Evolutionary conservation across 2,113 vertebrate species (phyloP), one percentile per base, ranked within the genome.

Genomic region (Puntigrus tetrazona): DNA sequence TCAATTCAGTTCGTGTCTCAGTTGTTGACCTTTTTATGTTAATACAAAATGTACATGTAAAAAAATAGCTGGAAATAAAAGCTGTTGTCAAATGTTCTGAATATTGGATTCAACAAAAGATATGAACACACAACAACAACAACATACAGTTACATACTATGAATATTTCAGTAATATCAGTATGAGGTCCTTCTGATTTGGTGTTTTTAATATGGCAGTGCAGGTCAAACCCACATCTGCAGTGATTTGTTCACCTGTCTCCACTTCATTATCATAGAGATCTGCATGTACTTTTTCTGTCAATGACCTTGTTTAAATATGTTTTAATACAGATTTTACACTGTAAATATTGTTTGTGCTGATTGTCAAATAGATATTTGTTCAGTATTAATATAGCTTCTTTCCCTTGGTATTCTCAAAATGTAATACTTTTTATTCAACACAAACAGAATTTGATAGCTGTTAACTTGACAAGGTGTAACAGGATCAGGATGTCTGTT

Each of bases 391-490:
- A 36, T 78, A 34, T 5, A 59, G n/a, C 20, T 27, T 41, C 18
- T 57, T 61, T 59, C 22, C 20, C 9, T 41, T 22, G 9, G 36
- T 18, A 22, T 78, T n/a, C 6, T 36, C 13, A 7, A 16, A 78
- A 45, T 27, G 13, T 13, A 73, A 5, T 4, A 14, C 9, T 36
- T 52, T 75, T 20, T 75, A 5, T 57, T 2, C 22, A 74, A 73
- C 50, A 78, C 31, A 78, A 38, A n/a, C 43, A 45, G 5, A 61
- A n/a, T 25, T 18, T 61, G 13, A 78, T 22, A 77, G 11, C 16
- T 22, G 7, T 78, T 16, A 41, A 61, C 61, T 78, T 78, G 52
- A 61, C 31, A 25, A 27, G 52, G 52, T 59, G 76, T 78, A 41
- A 61, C 22, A 14, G 34, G 20, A 59, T 59, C 76, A 41, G 52